Percentiles rank a stretch among this genome's conserved stretches.
Evolutionary conservation across 2,888 invertebrate genomes (phyloP).

Genomic region (Lasioglossum pauxillum): DNA sequence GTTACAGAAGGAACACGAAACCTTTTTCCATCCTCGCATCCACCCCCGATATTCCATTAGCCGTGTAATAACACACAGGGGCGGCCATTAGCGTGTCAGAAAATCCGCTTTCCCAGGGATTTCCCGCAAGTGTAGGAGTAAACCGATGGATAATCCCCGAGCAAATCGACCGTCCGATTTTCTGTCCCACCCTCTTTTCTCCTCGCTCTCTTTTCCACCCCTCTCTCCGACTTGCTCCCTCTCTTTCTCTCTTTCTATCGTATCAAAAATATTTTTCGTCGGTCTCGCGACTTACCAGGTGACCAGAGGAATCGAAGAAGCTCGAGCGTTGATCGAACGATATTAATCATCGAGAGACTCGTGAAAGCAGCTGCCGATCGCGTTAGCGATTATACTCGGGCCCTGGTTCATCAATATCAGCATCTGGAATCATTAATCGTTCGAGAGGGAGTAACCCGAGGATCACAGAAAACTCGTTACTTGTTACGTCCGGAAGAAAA

Average conservation of each 20-base stretch:
- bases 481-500: constrained; percentile 62
- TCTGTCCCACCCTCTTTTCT: background rate
- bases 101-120: constrained; percentile 41
- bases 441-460: constrained; percentile 26
- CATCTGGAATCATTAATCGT: constrained; percentile 68
- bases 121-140: constrained; percentile 20
- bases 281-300: constrained; percentile 9
- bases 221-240: too few relatives aligned
- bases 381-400: constrained; percentile 51
- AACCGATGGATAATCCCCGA: constrained; percentile 38
- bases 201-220: too few relatives aligned
- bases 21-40: background rate
- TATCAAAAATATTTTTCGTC: constrained; percentile 35
- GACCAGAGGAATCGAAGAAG: constrained; percentile 13
- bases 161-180: constrained; percentile 9
- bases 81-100: constrained; percentile 30
- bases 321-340: background rate
- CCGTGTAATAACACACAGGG: constrained; percentile 14
- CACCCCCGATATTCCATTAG: constrained; percentile 22
- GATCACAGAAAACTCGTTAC: constrained; percentile 46
- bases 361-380: constrained; percentile 66
- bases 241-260: background rate
- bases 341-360: constrained; percentile 65
- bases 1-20: background rate
- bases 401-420: constrained; percentile 66